phyloP scores from a whole-genome alignment of 2,113 vertebrate genomes.

The Ailuropoda melanoleuca region DNA sequence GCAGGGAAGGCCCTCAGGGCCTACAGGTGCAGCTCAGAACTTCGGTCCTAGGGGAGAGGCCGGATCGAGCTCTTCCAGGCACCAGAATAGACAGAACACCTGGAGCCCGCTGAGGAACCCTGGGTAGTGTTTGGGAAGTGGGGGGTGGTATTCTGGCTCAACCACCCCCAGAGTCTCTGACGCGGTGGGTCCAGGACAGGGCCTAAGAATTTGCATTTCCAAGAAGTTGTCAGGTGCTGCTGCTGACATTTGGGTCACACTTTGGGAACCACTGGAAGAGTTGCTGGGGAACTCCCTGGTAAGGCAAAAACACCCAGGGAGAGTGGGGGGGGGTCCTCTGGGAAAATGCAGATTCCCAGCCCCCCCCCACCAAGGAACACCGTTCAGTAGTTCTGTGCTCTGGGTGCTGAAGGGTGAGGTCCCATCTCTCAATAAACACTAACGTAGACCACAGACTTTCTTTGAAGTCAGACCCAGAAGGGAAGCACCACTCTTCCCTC shows the following conservation, averaged over 20 bases:
- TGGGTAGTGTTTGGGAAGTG: too few species aligned
- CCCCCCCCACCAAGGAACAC: background rate
- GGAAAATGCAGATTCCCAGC: background rate
- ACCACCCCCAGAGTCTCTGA: background rate
- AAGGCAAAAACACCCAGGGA: background rate
- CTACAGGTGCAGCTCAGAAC: background rate
- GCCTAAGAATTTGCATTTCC: background rate
- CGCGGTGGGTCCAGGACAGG: background rate
- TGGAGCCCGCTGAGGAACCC: background rate
- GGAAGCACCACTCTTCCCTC: background rate
- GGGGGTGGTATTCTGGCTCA: too few species aligned
- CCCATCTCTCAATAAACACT: background rate
- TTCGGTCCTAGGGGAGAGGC: background rate
- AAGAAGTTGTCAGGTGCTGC: background rate
- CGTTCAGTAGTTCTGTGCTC: background rate
- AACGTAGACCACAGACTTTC: background rate
- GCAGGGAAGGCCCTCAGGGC: background rate
- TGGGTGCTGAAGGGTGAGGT: background rate
- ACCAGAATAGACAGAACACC: background rate
- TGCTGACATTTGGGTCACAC: background rate
- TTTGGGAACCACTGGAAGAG: background rate
- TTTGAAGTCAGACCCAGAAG: background rate
- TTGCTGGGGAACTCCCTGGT: too few species aligned
- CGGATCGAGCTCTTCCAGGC: background rate
- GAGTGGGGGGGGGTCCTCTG: background rate